Percentiles rank a stretch among this genome's conserved stretches.
Conservation (phyloP, 2,888 invertebrate genomes). For the Eurytoma adleriae region DNA sequence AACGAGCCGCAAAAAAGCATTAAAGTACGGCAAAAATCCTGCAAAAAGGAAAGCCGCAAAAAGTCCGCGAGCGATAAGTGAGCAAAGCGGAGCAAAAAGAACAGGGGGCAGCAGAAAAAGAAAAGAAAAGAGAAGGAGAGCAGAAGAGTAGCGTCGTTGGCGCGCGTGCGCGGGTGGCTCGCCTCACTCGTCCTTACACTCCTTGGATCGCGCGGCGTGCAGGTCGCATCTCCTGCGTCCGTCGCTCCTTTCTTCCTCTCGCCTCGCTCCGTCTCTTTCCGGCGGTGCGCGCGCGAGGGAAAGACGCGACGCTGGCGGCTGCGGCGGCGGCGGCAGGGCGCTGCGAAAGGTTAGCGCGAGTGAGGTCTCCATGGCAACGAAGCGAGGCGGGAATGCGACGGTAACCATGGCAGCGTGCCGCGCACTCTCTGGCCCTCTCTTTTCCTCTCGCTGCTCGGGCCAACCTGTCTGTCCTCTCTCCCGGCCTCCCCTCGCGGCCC, state of each 20-base stretch:
- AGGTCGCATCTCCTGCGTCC: slow-evolving; percentile 40
- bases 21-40: slow-evolving; percentile 19
- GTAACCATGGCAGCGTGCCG: slow-evolving; percentile 75
- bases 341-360: slow-evolving; percentile 63
- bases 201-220: not conserved
- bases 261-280: slow-evolving; percentile 58
- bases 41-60: not conserved
- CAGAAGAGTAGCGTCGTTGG: not conserved
- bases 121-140: slow-evolving; percentile 37
- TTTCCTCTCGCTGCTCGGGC: slow-evolving; percentile 68
- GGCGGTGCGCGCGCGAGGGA: slow-evolving; percentile 57
- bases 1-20: not conserved
- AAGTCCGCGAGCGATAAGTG: slow-evolving; percentile 35
- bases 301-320: slow-evolving; percentile 61
- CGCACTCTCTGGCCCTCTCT: slow-evolving; percentile 72
- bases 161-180: slow-evolving; percentile 59
- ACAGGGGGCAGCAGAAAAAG: not conserved
- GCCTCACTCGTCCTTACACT: slow-evolving; percentile 43
- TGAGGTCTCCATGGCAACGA: slow-evolving; percentile 80
- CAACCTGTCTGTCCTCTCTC: slow-evolving; percentile 73
- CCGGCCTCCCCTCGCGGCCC: slow-evolving; percentile 59
- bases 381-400: slow-evolving; percentile 76
- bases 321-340: slow-evolving; percentile 44
- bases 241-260: slow-evolving; percentile 50
- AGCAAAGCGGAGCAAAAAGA: slow-evolving; percentile 23